Evolutionary conservation across 2,113 vertebrate species (phyloP), one percentile per base, ranked within the genome.

Genomic region (Cyprinus carpio): DNA sequence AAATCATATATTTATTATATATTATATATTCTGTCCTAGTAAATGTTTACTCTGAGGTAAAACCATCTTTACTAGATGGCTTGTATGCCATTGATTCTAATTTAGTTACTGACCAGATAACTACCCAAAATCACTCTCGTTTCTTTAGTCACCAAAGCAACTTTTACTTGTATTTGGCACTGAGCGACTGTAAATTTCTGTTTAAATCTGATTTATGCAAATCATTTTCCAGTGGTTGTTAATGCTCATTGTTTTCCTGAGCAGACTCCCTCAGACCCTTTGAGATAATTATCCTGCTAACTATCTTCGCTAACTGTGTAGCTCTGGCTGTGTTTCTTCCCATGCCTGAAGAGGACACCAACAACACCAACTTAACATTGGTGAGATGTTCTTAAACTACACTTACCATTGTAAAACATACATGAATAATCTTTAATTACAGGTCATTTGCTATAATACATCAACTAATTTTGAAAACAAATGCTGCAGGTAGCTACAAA

Each of bases 301-400:
- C 97, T 90, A 99, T 99, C 92, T 98, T 99, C 89, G 97, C 96
- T 87, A 99, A 99, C 91, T 99, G 98, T 3, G 87, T 99, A 29
- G 97, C 98, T 0, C 91, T 99, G 91, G 98, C 98, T 13, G 93
- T 99, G 91, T 99, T 97, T 93, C 92, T 96, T 83, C 98, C 98
- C 4, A 98, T 99, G 97, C 96, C 98, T 0, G 97, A 98, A 82
- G 98, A 99, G 12, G 98, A 99, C 89, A 97, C 94, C 87, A 98
- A 97, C 37, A 80, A 93, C 0, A 94, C 96, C 89, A 99, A 99
- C 90, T 65, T 93, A 16, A 96, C 93, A 80, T 93, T 99, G 95
- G 98, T 99, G 95, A 97, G 96, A 84, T 71, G 31, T 40, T 64
- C 9, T 65, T 34, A 7, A 27, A 46, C 3, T 5, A 71, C 6